Base-by-base conservation (phyloP, 2,797 vertebrate species). In the Hyperoplus immaculatus region DNA sequence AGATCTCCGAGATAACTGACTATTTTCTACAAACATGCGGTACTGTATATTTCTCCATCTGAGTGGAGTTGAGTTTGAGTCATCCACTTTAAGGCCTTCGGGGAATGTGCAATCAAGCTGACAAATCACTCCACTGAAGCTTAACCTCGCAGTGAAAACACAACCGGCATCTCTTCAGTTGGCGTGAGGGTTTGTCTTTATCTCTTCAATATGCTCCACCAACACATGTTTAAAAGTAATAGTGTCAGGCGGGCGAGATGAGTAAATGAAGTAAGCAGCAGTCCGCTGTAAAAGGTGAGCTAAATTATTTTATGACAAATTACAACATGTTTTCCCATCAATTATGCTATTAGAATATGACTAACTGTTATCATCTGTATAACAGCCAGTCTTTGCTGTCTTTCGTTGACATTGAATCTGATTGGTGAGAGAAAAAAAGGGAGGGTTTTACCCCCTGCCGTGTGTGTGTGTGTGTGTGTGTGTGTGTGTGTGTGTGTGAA, bases 151-250 rank as follows among this genome's bases (percentile, higher is more conserved):
- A 15, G 7, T 55, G 13, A 50, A 65, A 69, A 38, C 41, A 64
- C 38, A 70, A 50, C 60, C 79, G 53, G 61, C 57, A 71, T 79
- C 41, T 75, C 55, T 75, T 80, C 69, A 1, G 77, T 41, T 29
- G 77, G 65, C 68, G 11, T 85, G 80, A 15, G 29, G 3, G 72
- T 72, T 81, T 80, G 60, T 54, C 49, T 79, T 70, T 68, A 63
- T 81, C 72, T 55, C 67, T 60, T 72, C 53, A 36, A 63, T 42
- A 58, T 8, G 21, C 60, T 36, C 29, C 36, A 47, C 38, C 55
- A 46, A 72, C 47, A 77, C 82, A 72, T 79, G 77, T 43, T 73
- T 46, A 59, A 84, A 72, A 71, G 51, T 39, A 66, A 12, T 7
- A 53, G 50, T 29, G 60, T 78, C 46, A 50, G 21, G 47, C n/a